Conservation (phyloP, 2,113 vertebrate species). For the Eleginops maclovinus region DNA sequence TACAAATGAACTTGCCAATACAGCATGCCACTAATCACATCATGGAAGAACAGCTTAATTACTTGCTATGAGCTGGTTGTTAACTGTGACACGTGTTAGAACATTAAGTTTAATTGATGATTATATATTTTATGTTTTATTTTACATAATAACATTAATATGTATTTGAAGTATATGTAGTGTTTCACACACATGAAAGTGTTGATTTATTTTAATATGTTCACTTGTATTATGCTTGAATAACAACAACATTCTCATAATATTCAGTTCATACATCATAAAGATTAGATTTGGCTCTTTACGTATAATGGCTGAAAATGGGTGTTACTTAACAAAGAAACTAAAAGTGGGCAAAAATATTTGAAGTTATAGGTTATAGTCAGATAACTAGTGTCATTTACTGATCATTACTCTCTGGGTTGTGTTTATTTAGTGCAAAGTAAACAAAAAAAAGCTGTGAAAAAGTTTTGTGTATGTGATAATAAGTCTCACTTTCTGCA, state of each 20-base stretch:
- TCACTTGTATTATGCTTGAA: too few species aligned
- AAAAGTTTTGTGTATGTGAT: not conserved
- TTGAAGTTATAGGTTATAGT: conserved; percentile 5
- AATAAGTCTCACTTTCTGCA: not conserved
- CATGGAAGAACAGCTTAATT: conserved; percentile 30
- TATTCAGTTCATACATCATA: conserved; percentile 6
- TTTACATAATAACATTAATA: conserved; percentile 33
- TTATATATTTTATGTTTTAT: conserved; percentile 57
- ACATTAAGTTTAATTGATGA: conserved; percentile 33
- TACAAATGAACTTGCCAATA: conserved; percentile 55
- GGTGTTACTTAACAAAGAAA: conserved; percentile 17
- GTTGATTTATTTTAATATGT: too few species aligned
- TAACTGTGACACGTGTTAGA: conserved; percentile 59
- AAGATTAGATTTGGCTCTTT: conserved; percentile 7
- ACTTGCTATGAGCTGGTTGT: conserved; percentile 15
- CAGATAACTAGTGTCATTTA: conserved; percentile 12
- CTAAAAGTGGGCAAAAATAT: conserved; percentile 1
- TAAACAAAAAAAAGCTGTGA: not conserved
- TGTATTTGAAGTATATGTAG: not conserved
- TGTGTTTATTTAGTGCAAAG: not conserved
- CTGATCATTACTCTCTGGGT: not conserved
- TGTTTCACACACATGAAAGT: too few species aligned
- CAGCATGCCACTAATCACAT: conserved; percentile 57
- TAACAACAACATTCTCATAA: conserved; percentile 26
- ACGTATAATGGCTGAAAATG: conserved; percentile 16